phyloP scores from a whole-genome alignment of 2,797 vertebrate species.

The Poliocrania exsul region DNA sequence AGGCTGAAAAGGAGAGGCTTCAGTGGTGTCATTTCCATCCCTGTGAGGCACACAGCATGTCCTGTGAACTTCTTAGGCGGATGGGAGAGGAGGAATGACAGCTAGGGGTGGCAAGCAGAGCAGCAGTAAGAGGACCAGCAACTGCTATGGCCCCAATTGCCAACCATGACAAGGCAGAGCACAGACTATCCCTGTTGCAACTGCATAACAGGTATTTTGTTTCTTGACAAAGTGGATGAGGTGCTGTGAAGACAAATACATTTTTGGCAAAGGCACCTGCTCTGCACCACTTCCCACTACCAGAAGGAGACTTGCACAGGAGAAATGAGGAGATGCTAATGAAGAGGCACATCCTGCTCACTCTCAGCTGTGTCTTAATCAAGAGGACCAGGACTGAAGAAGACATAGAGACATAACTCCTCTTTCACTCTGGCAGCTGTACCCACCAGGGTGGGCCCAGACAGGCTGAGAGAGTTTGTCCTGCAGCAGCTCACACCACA shows the following conservation, averaged over 20 bases:
- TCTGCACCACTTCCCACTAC: neutral
- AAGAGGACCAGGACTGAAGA: neutral
- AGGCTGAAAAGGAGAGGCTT: neutral
- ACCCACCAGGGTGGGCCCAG: neutral
- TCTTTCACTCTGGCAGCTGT: neutral
- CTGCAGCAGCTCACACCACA: neutral
- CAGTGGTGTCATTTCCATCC: neutral
- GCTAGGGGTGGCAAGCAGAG: neutral
- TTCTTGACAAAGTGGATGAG: neutral
- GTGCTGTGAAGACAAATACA: neutral
- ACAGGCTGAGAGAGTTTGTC: neutral
- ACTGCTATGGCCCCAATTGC: neutral
- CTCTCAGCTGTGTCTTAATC: neutral
- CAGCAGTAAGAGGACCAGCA: neutral
- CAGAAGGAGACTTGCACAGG: neutral
- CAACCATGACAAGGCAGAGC: neutral
- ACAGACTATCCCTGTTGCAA: neutral
- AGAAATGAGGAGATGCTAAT: neutral
- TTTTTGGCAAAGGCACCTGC: neutral
- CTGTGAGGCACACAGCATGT: fast-evolving
- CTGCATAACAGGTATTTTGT: neutral
- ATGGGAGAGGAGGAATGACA: neutral
- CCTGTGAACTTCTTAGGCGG: neutral
- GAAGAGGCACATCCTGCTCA: fast-evolving
- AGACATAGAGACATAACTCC: neutral